A percentile compares a stretch with the other conserved stretches of the same genome.
Conservation (phyloP, 2,797 vertebrate species). For the Spheniscus humboldti region DNA sequence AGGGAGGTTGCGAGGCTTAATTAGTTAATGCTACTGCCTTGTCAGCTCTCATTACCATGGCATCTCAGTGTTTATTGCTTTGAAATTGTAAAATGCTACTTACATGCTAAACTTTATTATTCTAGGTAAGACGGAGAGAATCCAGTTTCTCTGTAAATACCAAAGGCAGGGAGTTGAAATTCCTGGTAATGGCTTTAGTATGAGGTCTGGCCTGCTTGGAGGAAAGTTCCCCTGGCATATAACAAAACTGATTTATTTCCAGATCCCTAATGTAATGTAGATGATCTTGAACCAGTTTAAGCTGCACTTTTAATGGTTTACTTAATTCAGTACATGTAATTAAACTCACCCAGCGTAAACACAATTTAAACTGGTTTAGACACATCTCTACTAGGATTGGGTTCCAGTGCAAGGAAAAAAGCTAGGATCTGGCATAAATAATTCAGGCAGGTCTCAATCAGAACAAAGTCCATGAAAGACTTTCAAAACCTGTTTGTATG, state of each 20-base stretch:
- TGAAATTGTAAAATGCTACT: slow-evolving; percentile 11
- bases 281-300: background rate
- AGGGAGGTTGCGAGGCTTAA: background rate
- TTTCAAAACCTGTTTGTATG: background rate
- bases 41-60: slow-evolving; percentile 25
- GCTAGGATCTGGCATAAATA: background rate
- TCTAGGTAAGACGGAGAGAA: background rate
- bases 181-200: background rate
- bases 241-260: background rate
- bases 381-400: background rate
- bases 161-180: background rate
- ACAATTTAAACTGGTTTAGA: background rate
- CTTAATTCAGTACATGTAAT: background rate
- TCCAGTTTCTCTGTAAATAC: background rate
- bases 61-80: slow-evolving; percentile 1
- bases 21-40: slow-evolving; percentile 28
- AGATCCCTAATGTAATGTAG: background rate
- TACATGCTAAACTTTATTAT: background rate
- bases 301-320: background rate
- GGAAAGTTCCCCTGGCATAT: background rate
- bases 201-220: background rate
- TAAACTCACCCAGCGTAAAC: background rate
- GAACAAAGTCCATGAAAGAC: background rate
- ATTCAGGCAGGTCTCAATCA: background rate
- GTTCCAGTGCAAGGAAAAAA: background rate